Percentiles rank a stretch among this genome's conserved stretches.
Conservation (phyloP, 2,797 vertebrate species). For the Gallirallus australis region DNA sequence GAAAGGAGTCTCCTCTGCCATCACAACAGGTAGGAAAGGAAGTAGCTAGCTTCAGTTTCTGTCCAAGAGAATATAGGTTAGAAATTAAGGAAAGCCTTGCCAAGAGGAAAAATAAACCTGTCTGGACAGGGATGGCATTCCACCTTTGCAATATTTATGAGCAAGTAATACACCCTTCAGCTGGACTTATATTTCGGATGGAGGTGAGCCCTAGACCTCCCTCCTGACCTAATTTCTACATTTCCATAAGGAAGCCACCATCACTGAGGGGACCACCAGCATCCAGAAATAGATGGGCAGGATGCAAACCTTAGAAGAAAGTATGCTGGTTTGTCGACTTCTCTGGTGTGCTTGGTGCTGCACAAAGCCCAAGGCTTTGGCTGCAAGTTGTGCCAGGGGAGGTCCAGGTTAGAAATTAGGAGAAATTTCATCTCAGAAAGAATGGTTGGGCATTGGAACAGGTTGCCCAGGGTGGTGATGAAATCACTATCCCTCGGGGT, state of each 20-base stretch:
- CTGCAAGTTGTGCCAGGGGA: no score
- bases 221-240: not conserved
- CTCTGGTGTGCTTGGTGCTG: not conserved
- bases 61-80: not conserved
- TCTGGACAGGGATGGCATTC: not conserved
- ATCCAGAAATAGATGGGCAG: not conserved
- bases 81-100: not conserved
- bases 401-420: no score
- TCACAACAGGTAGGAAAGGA: not conserved
- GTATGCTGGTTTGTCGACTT: not conserved
- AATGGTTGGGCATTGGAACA: no score
- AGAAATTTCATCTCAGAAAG: no score
- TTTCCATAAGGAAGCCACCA: not conserved
- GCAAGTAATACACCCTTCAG: not conserved
- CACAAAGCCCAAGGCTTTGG: not conserved
- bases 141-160: not conserved
- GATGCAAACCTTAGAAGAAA: not conserved
- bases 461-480: no score
- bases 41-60: not conserved
- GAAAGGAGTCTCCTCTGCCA: not conserved
- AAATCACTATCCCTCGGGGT: no score
- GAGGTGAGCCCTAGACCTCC: not conserved
- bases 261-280: not conserved
- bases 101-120: not conserved
- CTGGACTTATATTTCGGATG: not conserved